Evolutionary conservation across 2,888 invertebrate genomes (phyloP).

Genomic region (Cepaea hortensis): DNA sequence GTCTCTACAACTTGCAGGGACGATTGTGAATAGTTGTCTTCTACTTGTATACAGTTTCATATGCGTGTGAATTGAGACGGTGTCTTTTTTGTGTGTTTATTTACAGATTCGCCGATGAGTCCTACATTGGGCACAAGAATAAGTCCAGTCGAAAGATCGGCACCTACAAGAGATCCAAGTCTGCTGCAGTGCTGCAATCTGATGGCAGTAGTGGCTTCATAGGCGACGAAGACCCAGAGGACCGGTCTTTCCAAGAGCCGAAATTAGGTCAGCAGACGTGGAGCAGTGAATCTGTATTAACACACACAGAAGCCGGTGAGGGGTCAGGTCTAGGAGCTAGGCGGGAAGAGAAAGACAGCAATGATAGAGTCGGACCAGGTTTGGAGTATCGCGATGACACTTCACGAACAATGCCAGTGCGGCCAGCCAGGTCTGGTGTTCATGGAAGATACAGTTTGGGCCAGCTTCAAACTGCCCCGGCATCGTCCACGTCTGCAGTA

Average conservation of each 20-base stretch:
- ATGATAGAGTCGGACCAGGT: not conserved
- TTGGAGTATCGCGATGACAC: not conserved
- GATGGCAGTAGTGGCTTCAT: slow-evolving; percentile 47
- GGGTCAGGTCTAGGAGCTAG: not conserved
- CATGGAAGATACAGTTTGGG: not conserved
- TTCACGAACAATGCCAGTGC: not conserved
- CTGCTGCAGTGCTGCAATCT: slow-evolving; percentile 57
- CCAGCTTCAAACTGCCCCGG: not conserved
- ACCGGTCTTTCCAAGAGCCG: slow-evolving; percentile 24
- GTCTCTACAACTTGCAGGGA: too few relatives aligned
- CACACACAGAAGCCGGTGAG: not conserved
- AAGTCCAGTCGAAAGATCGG: slow-evolving; percentile 63
- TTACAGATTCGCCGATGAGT: slow-evolving; percentile 49
- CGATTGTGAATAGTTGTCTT: too few relatives aligned
- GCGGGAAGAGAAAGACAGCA: not conserved
- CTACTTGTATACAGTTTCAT: too few relatives aligned
- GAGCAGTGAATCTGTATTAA: slow-evolving; percentile 56
- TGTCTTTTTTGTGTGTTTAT: not conserved
- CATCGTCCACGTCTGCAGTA: not conserved
- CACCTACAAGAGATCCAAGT: slow-evolving; percentile 63
- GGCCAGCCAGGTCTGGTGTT: slow-evolving; percentile 21
- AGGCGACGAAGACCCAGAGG: slow-evolving; percentile 25
- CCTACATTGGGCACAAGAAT: slow-evolving; percentile 64
- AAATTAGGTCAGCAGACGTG: slow-evolving; percentile 47
- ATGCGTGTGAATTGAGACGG: too few relatives aligned